Percentiles rank a stretch among this genome's conserved stretches.
These are phyloP conservation scores for Chironomus tentans DNA, from an alignment of 2,888 invertebrate genomes.

Conservation along the genomic window DNA sequence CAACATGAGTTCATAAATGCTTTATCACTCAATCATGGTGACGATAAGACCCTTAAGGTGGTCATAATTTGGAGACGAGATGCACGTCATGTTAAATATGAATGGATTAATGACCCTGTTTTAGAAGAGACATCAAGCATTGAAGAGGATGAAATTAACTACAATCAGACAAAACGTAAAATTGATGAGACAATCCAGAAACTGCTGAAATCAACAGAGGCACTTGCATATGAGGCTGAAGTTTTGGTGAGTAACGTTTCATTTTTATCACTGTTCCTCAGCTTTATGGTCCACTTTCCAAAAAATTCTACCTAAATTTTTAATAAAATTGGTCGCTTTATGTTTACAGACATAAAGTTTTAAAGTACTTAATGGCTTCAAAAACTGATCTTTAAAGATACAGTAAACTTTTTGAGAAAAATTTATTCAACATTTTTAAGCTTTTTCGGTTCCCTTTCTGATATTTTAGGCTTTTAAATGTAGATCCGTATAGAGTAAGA, in stretches of 20 bases:
- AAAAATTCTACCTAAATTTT: neutral
- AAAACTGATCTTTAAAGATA: no score
- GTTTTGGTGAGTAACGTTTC: slow-evolving; percentile 50
- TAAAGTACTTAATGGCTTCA: no score
- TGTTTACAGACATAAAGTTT: no score
- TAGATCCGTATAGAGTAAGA: no score
- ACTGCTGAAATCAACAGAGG: slow-evolving; percentile 62
- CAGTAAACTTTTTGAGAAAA: no score
- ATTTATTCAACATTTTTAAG: no score
- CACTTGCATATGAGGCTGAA: slow-evolving; percentile 65
- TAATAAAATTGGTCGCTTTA: no score
- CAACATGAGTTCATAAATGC: slow-evolving; percentile 72
- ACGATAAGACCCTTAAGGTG: slow-evolving; percentile 63
- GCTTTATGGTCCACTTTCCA: neutral
- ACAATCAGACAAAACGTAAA: slow-evolving; percentile 64
- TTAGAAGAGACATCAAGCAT: slow-evolving; percentile 34
- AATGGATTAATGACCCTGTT: slow-evolving; percentile 57
- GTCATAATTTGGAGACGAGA: slow-evolving; percentile 88
- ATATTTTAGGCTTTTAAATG: no score
- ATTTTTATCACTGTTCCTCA: neutral
- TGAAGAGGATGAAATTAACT: slow-evolving; percentile 41
- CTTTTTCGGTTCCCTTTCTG: no score
- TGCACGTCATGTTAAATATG: slow-evolving; percentile 76
- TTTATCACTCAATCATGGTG: slow-evolving; percentile 47
- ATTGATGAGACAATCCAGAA: slow-evolving; percentile 63